Evolutionary conservation across 2,113 vertebrate species (phyloP).

Genomic region (Martes martes): DNA sequence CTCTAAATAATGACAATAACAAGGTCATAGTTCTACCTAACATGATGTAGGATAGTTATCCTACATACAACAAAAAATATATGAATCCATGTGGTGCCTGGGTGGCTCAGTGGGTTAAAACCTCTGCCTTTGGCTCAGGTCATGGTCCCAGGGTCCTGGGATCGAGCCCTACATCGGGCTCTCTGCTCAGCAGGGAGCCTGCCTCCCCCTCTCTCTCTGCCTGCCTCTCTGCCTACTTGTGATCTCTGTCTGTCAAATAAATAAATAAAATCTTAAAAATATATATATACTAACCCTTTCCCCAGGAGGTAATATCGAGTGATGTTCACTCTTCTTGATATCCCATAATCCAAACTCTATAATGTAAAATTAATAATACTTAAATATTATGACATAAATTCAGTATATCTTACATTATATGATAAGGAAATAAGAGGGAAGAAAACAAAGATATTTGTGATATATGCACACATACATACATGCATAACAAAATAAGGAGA

Average conservation of each 20-base stretch:
- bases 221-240: too few relatives aligned
- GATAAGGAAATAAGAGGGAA: neutral
- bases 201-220: too few relatives aligned
- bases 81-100: neutral
- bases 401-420: neutral
- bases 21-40: slow-evolving; percentile 9
- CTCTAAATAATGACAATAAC: neutral
- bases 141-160: too few relatives aligned
- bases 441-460: neutral
- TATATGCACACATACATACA: neutral
- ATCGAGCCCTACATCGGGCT: too few relatives aligned
- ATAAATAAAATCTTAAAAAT: neutral
- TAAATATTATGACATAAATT: neutral
- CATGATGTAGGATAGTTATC: neutral
- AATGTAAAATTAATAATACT: neutral
- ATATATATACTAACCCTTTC: neutral
- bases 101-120: too few relatives aligned
- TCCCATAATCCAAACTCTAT: neutral
- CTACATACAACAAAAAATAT: neutral
- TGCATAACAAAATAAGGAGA: neutral
- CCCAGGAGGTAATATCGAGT: neutral
- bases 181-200: too few relatives aligned
- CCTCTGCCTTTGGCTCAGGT: too few relatives aligned
- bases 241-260: too few relatives aligned
- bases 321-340: neutral